phyloP scores from a whole-genome alignment of 2,888 invertebrate species.

The Netelia fuscicornis region DNA sequence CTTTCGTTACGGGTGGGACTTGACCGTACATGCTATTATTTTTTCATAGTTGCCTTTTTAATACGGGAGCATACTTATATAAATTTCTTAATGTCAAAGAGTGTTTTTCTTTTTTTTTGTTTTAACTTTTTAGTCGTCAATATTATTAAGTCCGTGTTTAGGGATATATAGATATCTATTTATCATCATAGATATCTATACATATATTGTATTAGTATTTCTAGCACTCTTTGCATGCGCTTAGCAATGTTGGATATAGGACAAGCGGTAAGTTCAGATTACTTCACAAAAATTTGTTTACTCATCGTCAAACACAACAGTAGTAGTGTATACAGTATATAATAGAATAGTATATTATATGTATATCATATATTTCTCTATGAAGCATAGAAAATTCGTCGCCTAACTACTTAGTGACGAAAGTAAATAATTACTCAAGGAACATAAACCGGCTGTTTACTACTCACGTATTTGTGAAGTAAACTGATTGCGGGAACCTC shows the following conservation, averaged over 20 bases:
- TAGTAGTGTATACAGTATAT: constrained; percentile 11
- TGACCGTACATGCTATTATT: constrained; percentile 66
- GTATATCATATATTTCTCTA: constrained; percentile 31
- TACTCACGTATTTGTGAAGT: constrained; percentile 70
- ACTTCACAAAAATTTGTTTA: constrained; percentile 64
- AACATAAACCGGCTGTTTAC: constrained; percentile 56
- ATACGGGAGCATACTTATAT: constrained; percentile 59
- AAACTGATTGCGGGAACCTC: constrained; percentile 70
- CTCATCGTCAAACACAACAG: constrained; percentile 51
- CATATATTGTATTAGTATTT: constrained; percentile 71
- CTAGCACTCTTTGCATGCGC: constrained; percentile 79
- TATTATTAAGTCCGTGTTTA: constrained; percentile 60
- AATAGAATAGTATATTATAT: constrained; percentile 17
- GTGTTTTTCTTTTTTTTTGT: constrained; percentile 26
- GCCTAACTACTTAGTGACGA: constrained; percentile 62
- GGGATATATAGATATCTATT: constrained; percentile 63
- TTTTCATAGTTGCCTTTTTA: constrained; percentile 50
- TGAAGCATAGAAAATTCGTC: constrained; percentile 61
- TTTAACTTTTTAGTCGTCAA: constrained; percentile 44
- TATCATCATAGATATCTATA: constrained; percentile 61
- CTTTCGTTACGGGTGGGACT: constrained; percentile 1
- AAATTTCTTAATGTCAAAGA: constrained; percentile 61
- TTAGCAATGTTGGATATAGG: constrained; percentile 65
- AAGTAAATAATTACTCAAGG: constrained; percentile 24
- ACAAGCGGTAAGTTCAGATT: constrained; percentile 68